These are phyloP conservation scores for Syrista parreyssii DNA, from an alignment of 2,888 invertebrate genomes.

Conservation along the genomic window DNA sequence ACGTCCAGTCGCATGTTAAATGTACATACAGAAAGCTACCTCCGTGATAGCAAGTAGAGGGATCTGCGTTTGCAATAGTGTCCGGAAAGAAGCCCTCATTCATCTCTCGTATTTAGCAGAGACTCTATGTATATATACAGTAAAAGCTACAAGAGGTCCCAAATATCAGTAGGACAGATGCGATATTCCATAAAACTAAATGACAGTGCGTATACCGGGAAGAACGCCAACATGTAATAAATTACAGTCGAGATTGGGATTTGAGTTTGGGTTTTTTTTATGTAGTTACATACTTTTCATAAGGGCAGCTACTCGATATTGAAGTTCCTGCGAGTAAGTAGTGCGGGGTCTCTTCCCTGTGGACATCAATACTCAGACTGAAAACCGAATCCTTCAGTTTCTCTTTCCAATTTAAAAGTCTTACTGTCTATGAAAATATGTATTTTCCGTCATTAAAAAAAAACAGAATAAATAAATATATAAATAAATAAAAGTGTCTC, in stretches of 20 bases:
- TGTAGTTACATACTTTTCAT: slow-evolving; percentile 67
- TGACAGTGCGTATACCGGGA: background rate
- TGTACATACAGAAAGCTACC: background rate
- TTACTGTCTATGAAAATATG: background rate
- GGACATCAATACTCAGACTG: slow-evolving; percentile 52
- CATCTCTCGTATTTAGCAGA: background rate
- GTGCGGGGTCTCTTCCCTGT: slow-evolving; percentile 63
- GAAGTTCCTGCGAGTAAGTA: slow-evolving; percentile 68
- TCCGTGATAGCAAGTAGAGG: background rate
- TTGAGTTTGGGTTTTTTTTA: slow-evolving; percentile 22
- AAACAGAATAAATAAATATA: slow-evolving; percentile 19
- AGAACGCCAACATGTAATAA: slow-evolving; percentile 8
- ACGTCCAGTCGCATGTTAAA: background rate
- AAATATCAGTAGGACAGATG: background rate
- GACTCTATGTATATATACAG: background rate
- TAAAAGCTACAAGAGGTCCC: background rate
- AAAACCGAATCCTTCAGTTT: slow-evolving; percentile 21
- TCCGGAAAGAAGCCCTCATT: background rate
- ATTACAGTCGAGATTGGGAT: slow-evolving; percentile 18
- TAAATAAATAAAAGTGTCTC: slow-evolving; percentile 18
- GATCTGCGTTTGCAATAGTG: too few species aligned
- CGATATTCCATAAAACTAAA: background rate
- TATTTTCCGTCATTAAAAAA: background rate
- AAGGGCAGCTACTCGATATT: slow-evolving; percentile 66
- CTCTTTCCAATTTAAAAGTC: background rate